Evolutionary conservation across 2,797 vertebrate genomes (phyloP), one percentile per base, ranked within the genome.

Genomic region (Typhlichthys eigenmanni): DNA sequence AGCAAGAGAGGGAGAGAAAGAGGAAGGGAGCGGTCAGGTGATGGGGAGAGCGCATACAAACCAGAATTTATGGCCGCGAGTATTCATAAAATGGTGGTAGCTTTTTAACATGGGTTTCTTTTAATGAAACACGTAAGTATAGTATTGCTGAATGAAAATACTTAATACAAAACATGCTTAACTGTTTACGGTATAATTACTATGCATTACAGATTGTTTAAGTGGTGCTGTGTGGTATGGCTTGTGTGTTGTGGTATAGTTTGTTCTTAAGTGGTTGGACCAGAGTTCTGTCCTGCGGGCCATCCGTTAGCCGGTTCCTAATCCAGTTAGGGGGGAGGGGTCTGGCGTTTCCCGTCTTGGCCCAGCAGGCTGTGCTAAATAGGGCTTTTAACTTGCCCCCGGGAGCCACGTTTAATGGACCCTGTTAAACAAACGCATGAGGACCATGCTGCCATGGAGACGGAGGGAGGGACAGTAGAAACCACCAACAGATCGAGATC

Each of bases 271-370:
- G 84, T 85, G 82, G 85, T 82, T 78, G 78, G 82, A 87, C 85
- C 83, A 85, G 86, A 85, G 83, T 86, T 87, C 85, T 91, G 84
- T 90, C 91, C 90, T 64, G 85, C 79, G 83, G 91, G 88, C 85
- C 90, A 92, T 92, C 91, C 90, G 87, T 84, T 88, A 87, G 86
- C 84, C 85, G 82, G 87, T 80, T 89, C 87, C 75, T 93, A 93
- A 93, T 92, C 83, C 87, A 85, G 87, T 93, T 92, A 92, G 80
- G 78, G 77, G 76, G 71, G 81, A 86, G 74, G 83, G 87, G 84
- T 87, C 86, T 90, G 92, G 86, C 75, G 85, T 81, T 92, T 93
- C 90, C 91, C 89, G 76, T 91, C 88, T 90, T 90, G 90, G 88
- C 88, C 80, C 66, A 83, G 75, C 87, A 87, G 85, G 79, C 90